Evolutionary conservation across 2,888 invertebrate species (phyloP).

Genomic region (Gnatocerus cornutus): DNA sequence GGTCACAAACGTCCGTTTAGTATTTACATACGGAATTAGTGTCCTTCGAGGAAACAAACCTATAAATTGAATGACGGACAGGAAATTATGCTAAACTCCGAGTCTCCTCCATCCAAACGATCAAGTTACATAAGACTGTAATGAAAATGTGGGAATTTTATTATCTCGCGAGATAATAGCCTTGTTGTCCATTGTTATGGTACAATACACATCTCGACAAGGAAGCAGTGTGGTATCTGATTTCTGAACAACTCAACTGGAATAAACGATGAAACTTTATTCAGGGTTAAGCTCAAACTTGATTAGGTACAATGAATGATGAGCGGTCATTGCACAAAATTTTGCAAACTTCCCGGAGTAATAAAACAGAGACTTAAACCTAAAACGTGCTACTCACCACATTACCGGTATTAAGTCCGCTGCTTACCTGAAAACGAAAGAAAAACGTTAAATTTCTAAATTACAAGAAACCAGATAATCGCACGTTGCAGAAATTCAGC

Average conservation of each 20-base stretch:
- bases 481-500: slow-evolving; percentile 24
- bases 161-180: slow-evolving; percentile 37
- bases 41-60: slow-evolving; percentile 33
- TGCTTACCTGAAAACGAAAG: slow-evolving; percentile 32
- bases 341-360: too few species aligned
- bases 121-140: slow-evolving; percentile 36
- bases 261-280: slow-evolving; percentile 42
- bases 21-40: slow-evolving; percentile 36
- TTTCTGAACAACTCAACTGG: slow-evolving; percentile 37
- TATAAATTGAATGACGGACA: slow-evolving; percentile 21
- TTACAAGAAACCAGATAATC: slow-evolving; percentile 17
- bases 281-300: slow-evolving; percentile 23
- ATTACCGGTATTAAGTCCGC: slow-evolving; percentile 3
- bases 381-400: slow-evolving; percentile 23
- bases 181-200: slow-evolving; percentile 39
- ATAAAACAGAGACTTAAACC: background rate
- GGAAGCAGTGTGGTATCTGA: slow-evolving; percentile 43
- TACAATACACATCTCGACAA: slow-evolving; percentile 45
- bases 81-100: slow-evolving; percentile 24
- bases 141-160: slow-evolving; percentile 49
- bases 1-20: slow-evolving; percentile 10
- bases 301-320: slow-evolving; percentile 17
- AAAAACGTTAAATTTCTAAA: slow-evolving; percentile 14
- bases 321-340: background rate
- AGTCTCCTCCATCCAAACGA: background rate